phyloP scores from a whole-genome alignment of 2,888 invertebrate species.

The Parapristionchus giblindavisi region DNA sequence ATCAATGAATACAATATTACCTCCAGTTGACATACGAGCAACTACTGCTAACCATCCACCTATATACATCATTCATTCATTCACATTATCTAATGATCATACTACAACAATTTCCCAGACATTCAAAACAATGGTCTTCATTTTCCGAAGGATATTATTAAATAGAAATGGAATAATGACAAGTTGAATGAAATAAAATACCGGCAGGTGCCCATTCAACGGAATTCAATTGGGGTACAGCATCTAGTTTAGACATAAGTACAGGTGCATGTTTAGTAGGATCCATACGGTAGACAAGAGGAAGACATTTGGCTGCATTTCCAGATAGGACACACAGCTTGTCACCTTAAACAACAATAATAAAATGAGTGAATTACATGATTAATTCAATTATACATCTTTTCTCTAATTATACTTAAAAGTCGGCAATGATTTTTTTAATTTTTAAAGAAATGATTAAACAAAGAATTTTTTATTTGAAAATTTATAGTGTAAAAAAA shows the following conservation, averaged over 20 bases:
- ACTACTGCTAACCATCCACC: conserved; percentile 73
- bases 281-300: conserved; percentile 64
- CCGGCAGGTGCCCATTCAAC: conserved; percentile 49
- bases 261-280: conserved; percentile 59
- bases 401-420: no score
- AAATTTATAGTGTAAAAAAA: no score
- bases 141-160: neutral
- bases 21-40: conserved; percentile 59
- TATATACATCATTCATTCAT: conserved; percentile 52
- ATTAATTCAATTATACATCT: no score
- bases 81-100: no score
- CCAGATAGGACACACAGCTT: conserved; percentile 97
- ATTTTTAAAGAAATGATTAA: no score
- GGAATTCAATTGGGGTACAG: conserved; percentile 63
- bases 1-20: conserved; percentile 67
- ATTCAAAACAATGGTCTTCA: no score
- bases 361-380: neutral
- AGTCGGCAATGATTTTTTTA: no score
- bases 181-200: neutral
- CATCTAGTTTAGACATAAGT: conserved; percentile 62
- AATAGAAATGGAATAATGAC: neutral
- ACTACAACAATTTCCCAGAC: no score
- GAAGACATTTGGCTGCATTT: conserved; percentile 59
- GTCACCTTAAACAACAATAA: conserved; percentile 77
- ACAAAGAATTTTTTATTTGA: no score